Evolutionary conservation across 2,797 vertebrate genomes (phyloP).

Genomic region (Mareca strepera): DNA sequence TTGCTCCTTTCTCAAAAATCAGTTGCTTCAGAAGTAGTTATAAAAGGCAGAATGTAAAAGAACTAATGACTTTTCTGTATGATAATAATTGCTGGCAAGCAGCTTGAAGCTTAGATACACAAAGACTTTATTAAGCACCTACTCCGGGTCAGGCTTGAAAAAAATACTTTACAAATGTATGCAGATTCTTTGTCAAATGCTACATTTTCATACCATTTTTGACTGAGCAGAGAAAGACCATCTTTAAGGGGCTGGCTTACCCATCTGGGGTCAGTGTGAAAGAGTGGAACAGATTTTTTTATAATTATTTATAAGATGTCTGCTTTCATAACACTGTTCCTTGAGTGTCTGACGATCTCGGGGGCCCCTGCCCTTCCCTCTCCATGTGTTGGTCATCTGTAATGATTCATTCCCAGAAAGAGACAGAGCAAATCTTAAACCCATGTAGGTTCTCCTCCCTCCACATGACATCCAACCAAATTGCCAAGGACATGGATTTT

Average conservation of each 20-base stretch:
- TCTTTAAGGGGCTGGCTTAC: conserved; percentile 55
- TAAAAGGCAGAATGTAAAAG: background rate
- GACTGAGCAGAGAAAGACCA: conserved; percentile 29
- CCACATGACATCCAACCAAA: background rate
- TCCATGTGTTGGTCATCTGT: conserved; percentile 68
- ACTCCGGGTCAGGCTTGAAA: background rate
- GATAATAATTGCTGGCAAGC: background rate
- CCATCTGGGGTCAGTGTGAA: conserved; percentile 70
- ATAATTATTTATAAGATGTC: conserved; percentile 85
- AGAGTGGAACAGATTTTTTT: conserved; percentile 77
- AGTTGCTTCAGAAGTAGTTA: background rate
- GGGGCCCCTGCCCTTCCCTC: conserved; percentile 59
- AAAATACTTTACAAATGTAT: conserved; percentile 8
- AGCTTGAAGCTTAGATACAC: background rate
- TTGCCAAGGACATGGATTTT: background rate
- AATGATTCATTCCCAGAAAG: conserved; percentile 42
- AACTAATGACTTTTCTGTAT: background rate
- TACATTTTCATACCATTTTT: conserved; percentile 49
- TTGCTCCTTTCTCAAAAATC: background rate
- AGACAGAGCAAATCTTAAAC: conserved; percentile 22
- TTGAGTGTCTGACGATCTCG: conserved; percentile 70
- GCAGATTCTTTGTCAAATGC: conserved; percentile 41
- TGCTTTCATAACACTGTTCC: conserved; percentile 71
- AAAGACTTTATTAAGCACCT: background rate
- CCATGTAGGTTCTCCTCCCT: background rate